Base-by-base conservation (phyloP, 1,140 invertebrate species). In the Metaphire vulgaris region DNA sequence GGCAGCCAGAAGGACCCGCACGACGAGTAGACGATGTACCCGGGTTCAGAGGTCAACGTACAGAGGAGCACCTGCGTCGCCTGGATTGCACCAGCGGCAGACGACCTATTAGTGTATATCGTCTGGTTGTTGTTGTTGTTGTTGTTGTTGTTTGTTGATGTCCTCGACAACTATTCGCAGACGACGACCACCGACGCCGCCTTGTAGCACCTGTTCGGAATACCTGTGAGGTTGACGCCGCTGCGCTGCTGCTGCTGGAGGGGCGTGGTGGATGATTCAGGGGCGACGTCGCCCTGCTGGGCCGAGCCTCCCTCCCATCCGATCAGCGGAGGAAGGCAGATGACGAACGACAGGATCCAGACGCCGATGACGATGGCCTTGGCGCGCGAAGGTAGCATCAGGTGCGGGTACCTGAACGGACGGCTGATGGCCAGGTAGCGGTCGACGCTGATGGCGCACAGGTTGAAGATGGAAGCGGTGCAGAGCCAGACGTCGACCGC, bases 271-370 rank as follows among this genome's bases (percentile, higher is more conserved):
- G 64, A 16, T 65, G 16, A 16, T 28, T 26, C 12, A 34, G 21
- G 72, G 29, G 69, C 16, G 68, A 41, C 28, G 31, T 21, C 28
- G 21, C 21, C n/a, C 21, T 16, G 16, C 15, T 31, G 29, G n/a
- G 67, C 69, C 1, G 28, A 28, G 15, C 32, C 33, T 26, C 74
- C 90, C 92, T 92, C 82, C 96, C 96, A 98, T 0, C 96, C 96
- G 30, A 98, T 88, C n/a, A 99, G 88, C 12, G 96, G 96, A 2
- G 96, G 96, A 81, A 99, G 94, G 84, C 94, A 98, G 74, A 99
- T 95, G n/a, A 98, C 88, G n/a, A 92, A 94, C 0, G 94, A 96
- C 81, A 97, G 89, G 21, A 96, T 88, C 96, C 96, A 99, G 26
- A 98, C 96, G 15, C 92, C 89, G 0, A 91, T 90, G 78, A 98